These are phyloP conservation scores for Ochropleura leucogaster DNA, from an alignment of 2,888 invertebrate species.

Conservation along the genomic window DNA sequence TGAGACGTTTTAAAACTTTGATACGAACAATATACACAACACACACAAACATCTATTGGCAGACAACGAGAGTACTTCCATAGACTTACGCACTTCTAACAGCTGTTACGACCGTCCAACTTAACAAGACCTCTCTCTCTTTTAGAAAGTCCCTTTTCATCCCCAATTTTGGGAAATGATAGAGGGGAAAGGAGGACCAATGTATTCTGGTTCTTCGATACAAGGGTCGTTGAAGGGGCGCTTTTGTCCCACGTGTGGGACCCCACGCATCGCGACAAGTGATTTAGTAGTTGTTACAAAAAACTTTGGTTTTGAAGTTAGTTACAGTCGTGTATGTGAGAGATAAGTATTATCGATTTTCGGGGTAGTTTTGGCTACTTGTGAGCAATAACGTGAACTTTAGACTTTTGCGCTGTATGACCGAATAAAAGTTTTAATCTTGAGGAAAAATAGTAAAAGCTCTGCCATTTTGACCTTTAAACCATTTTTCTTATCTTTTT, in stretches of 20 bases:
- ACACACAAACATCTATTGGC: conserved; percentile 72
- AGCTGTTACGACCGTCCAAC: conserved; percentile 79
- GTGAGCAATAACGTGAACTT: conserved; percentile 17
- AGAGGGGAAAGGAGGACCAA: conserved; percentile 65
- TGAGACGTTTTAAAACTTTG: conserved; percentile 67
- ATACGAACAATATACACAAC: conserved; percentile 59
- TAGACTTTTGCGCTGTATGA: neutral
- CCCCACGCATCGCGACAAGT: conserved; percentile 88
- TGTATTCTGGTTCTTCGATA: conserved; percentile 62
- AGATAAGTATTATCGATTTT: conserved; percentile 64
- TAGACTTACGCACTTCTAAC: conserved; percentile 78
- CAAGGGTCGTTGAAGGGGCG: conserved; percentile 77
- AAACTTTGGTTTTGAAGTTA: conserved; percentile 69
- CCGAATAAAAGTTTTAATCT: neutral
- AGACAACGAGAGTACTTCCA: conserved; percentile 82
- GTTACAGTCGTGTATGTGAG: conserved; percentile 50
- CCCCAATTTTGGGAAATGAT: conserved; percentile 44
- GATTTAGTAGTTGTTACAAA: conserved; percentile 85
- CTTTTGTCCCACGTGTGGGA: conserved; percentile 84
- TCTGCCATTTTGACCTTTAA: neutral
- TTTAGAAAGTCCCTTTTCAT: conserved; percentile 28
- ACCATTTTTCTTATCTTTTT: too few relatives aligned
- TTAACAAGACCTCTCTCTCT: conserved; percentile 64
- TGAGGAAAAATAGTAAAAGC: neutral
- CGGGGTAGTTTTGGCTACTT: conserved; percentile 41